Evolutionary conservation across 2,888 invertebrate genomes (phyloP).

Genomic region (Phalangium opilio): DNA sequence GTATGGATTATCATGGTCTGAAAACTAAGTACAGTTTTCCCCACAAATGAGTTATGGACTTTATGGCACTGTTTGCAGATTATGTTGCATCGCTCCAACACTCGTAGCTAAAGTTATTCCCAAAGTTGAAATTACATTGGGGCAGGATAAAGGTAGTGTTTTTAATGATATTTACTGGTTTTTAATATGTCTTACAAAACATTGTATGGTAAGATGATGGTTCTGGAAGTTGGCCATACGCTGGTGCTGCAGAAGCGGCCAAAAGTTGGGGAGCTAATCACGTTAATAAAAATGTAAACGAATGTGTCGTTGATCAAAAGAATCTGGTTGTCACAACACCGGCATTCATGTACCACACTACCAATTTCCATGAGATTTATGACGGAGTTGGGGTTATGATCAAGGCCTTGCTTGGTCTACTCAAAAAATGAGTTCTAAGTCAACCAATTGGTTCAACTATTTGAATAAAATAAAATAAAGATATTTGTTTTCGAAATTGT

Average conservation of each 20-base stretch:
- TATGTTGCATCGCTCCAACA: conserved; percentile 40
- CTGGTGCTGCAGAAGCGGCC: conserved; percentile 35
- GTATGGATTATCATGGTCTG: too few species aligned
- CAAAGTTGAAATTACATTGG: conserved; percentile 28
- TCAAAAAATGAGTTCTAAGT: conserved; percentile 1
- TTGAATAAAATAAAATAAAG: too few species aligned
- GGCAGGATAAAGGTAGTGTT: conserved; percentile 25
- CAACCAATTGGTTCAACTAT: too few species aligned
- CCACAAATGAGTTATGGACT: too few species aligned
- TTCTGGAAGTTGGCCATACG: conserved; percentile 35
- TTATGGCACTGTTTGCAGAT: conserved; percentile 21
- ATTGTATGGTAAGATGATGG: conserved; percentile 26
- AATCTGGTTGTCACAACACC: conserved; percentile 39
- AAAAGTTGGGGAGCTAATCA: conserved; percentile 37
- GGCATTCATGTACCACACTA: conserved; percentile 39
- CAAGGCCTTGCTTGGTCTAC: conserved; percentile 23
- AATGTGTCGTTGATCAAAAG: conserved; percentile 35
- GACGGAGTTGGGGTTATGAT: conserved; percentile 40
- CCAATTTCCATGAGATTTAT: conserved; percentile 35
- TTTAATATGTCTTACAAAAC: too few species aligned
- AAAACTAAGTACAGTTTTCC: too few species aligned
- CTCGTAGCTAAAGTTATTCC: conserved; percentile 34
- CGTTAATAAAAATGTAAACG: conserved; percentile 26
- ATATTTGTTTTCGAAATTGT: too few species aligned
- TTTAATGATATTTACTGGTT: too few species aligned